These are phyloP conservation scores for Cliona cf. orientalis DNA, from an alignment of 37 sponge, comb jelly and placozoan species.

Conservation along the genomic window DNA sequence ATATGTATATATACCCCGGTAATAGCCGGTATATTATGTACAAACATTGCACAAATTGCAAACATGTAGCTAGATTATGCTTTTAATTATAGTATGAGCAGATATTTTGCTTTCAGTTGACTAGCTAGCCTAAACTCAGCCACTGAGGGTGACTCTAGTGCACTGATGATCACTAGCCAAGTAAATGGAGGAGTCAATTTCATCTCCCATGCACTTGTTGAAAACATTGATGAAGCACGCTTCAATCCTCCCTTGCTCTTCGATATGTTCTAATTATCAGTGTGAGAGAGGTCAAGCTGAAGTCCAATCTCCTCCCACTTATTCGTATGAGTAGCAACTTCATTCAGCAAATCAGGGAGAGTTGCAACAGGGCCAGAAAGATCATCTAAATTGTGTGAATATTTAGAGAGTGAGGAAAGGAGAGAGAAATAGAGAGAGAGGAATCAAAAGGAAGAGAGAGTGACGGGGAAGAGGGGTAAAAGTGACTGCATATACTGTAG, in stretches of 20 bases:
- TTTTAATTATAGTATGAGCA: no score
- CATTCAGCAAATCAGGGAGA: not conserved
- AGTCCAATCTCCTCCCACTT: slow-evolving; percentile 1
- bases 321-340: not conserved
- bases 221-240: not conserved
- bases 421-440: no score
- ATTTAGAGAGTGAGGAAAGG: no score
- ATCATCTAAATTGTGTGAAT: no score
- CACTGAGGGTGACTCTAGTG: not conserved
- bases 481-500: no score
- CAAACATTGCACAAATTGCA: no score
- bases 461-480: no score
- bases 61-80: no score
- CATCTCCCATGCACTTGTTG: not conserved
- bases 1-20: no score
- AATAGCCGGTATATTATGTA: no score
- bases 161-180: not conserved
- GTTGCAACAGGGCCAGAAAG: no score
- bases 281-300: not conserved
- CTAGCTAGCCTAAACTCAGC: not conserved
- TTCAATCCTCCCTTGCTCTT: not conserved
- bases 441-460: no score
- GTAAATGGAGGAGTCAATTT: not conserved
- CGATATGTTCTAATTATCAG: slow-evolving; percentile 1
- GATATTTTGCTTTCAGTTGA: not conserved